Evolutionary conservation across 92 coral and sea anemone species (phyloP).

Genomic region (Umimayanthus chanpuru): DNA sequence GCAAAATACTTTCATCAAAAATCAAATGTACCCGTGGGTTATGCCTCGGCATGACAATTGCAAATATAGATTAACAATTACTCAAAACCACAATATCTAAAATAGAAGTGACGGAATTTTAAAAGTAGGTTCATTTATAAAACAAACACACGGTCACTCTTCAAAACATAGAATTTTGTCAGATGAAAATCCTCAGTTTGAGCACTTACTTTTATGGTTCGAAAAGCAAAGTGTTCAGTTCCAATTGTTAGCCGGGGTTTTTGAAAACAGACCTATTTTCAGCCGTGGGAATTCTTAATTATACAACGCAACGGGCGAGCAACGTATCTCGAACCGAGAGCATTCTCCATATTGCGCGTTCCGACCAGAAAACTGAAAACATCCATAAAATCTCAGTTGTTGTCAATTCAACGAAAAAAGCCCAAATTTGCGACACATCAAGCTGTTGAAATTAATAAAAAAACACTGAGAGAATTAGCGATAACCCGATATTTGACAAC

Average conservation of each 20-base stretch:
- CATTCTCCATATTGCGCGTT: neutral
- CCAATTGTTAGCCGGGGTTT: neutral
- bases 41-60: constrained; percentile 17
- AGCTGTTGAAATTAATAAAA: neutral
- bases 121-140: constrained; percentile 27
- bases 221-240: neutral
- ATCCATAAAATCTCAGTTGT: neutral
- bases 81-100: constrained; percentile 31
- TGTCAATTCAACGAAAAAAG: neutral
- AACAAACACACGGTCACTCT: constrained; percentile 17
- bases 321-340: neutral
- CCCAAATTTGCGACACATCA: neutral
- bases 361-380: constrained; percentile 9
- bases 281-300: neutral
- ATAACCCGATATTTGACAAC: neutral
- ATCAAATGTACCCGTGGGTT: constrained; percentile 18
- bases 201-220: neutral
- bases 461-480: neutral
- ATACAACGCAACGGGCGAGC: neutral
- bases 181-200: neutral
- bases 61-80: neutral
- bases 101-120: constrained; percentile 40
- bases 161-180: neutral
- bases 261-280: neutral
- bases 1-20: constrained; percentile 4